Conservation (phyloP, 2,113 vertebrate genomes). For the Dasyprocta punctata region DNA sequence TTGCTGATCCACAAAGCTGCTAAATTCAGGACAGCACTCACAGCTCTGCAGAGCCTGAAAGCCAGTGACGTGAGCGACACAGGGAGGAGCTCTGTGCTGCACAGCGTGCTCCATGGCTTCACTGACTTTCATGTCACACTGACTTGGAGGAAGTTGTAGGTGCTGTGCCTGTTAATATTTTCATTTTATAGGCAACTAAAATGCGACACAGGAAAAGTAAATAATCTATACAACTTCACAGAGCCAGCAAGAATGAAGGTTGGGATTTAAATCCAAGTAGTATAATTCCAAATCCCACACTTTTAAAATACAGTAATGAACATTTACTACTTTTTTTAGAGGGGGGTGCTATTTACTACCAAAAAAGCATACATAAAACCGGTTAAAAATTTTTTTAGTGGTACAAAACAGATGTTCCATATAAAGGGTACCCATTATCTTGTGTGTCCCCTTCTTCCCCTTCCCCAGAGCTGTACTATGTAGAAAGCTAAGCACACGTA, state of each 20-base stretch:
- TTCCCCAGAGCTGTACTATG: not conserved
- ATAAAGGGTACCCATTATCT: not conserved
- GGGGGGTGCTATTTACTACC: not conserved
- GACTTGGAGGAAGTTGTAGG: not conserved
- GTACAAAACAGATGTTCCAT: not conserved
- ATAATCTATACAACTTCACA: not conserved
- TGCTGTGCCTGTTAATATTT: not conserved
- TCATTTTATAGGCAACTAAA: conserved; percentile 2
- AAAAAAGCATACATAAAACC: not conserved
- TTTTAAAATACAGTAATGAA: conserved; percentile 1
- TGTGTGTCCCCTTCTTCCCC: not conserved
- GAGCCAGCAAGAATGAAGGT: not conserved
- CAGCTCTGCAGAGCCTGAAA: not conserved
- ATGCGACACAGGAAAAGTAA: not conserved
- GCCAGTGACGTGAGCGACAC: not conserved
- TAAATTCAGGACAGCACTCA: not conserved
- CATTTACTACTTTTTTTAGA: not conserved
- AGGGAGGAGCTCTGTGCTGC: not conserved
- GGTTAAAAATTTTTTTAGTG: not conserved
- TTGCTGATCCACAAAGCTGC: not conserved
- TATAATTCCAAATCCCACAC: not conserved
- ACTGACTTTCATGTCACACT: not conserved
- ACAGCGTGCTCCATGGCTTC: not conserved
- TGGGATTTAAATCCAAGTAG: conserved; percentile 23
- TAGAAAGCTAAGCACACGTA: not conserved